Percentiles rank a stretch among this genome's conserved stretches.
These are phyloP conservation scores for Tokudaia muenninki DNA, from an alignment of 2,797 vertebrate species.

Conservation along the genomic window DNA sequence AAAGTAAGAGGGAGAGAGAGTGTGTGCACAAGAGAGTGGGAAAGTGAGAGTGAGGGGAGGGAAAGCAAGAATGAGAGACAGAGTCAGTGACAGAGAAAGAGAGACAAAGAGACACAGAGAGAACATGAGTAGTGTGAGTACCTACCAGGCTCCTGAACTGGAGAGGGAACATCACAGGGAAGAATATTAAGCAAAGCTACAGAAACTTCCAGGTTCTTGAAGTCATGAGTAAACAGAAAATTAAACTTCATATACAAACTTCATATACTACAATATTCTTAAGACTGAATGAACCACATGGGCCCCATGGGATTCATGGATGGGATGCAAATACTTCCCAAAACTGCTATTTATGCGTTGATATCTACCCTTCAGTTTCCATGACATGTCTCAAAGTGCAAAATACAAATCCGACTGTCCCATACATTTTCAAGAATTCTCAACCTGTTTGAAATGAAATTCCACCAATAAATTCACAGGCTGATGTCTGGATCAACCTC, in stretches of 20 bases:
- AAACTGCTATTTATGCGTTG: neutral
- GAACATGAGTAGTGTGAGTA: neutral
- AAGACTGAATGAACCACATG: neutral
- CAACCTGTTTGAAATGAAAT: slow-evolving; percentile 37
- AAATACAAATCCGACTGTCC: slow-evolving; percentile 1
- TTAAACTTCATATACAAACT: neutral
- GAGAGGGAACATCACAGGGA: neutral
- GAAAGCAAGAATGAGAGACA: neutral
- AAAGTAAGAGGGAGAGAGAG: neutral
- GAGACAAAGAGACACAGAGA: neutral
- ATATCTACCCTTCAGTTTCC: neutral
- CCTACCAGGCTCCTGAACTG: neutral
- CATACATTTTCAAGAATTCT: slow-evolving; percentile 23
- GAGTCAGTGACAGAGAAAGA: neutral
- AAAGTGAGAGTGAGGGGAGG: neutral
- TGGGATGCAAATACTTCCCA: neutral
- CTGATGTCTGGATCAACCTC: neutral
- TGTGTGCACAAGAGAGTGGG: neutral
- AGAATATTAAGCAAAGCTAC: slow-evolving; percentile 6
- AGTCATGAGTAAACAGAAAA: slow-evolving; percentile 48
- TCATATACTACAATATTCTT: neutral
- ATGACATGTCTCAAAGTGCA: neutral
- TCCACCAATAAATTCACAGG: slow-evolving; percentile 19
- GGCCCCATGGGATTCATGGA: neutral
- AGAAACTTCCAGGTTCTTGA: slow-evolving; percentile 31